Base-by-base conservation (phyloP, 2,113 vertebrate species). In the Oceanites oceanicus region DNA sequence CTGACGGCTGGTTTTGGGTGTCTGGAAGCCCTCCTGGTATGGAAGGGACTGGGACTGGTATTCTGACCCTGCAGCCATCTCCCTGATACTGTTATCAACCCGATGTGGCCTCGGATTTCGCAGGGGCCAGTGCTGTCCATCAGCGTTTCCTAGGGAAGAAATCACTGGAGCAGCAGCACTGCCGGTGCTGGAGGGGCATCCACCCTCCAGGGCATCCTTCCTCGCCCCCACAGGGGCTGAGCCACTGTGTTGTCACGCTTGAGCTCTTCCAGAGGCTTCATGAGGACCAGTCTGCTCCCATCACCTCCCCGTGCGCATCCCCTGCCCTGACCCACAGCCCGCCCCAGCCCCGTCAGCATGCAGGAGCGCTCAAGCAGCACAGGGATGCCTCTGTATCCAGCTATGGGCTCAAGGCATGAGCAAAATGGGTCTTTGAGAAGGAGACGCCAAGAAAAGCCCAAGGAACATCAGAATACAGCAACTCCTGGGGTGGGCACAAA, bases 11-110 rank as follows among this genome's bases (percentile, higher is more conserved):
- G 32, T 55, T 96, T 91, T 72, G 80, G 52, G 89, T 80, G 76
- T 85, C 93, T 84, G 93, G 52, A 91, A 94, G 72, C 83, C 68
- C 56, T 92, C 47, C 63, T 78, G 91, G 65, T 78, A 81, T 81
- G 87, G 84, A 65, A 86, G 52, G n/a, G 68, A 44, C 72, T 81
- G 76, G 79, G 72, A 20, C 42, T 89, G 72, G 61, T 84, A 78
- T 89, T 87, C 72, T 63, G 86, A 91, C 62, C 83, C 80, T 78
- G 79, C 34, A 2, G 42, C 50, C 61, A 44, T 34, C 61, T 91
- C 70, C 34, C 49, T 0, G 36, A 9, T 18, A 13, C 65, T 44
- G 32, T 81, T 72, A 71, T 55, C 89, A 87, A 17, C 47, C 65
- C 40, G 1, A 22, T 3, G 2, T 59, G 68, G 73, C 65, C 83